These are phyloP conservation scores for Acropora yongei DNA, from an alignment of 64 coral and sea anemone genomes.

Conservation along the genomic window DNA sequence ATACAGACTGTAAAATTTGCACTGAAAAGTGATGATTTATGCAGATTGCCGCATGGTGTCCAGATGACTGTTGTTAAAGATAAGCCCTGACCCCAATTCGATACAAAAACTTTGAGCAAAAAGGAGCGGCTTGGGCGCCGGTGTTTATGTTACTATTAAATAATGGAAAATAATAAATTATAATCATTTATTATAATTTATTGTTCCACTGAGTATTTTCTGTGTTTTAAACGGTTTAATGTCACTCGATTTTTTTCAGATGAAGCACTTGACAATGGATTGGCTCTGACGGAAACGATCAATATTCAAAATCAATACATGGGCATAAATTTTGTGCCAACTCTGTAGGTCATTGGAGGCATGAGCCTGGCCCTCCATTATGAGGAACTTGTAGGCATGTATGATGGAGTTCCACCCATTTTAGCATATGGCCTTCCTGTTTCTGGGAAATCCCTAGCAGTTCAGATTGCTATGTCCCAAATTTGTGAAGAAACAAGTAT, in stretches of 20 bases:
- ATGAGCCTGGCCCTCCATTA: conserved; percentile 17
- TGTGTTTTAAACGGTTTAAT: not conserved
- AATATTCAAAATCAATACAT: not conserved
- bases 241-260: not conserved
- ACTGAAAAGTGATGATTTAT: no score
- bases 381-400: not conserved
- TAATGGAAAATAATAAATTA: not conserved
- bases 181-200: conserved; percentile 2
- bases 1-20: no score
- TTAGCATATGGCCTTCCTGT: conserved; percentile 38
- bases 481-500: conserved; percentile 8
- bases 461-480: conserved; percentile 15
- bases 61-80: no score
- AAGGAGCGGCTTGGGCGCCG: not conserved
- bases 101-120: not conserved
- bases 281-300: not conserved
- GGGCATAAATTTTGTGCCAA: conserved; percentile 29
- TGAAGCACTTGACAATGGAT: conserved; percentile 6
- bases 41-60: no score
- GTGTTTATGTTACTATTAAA: no score
- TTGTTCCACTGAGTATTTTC: conserved; percentile 3
- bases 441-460: conserved; percentile 37
- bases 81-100: no score
- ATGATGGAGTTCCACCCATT: conserved; percentile 35
- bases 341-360: conserved; percentile 33